phyloP scores from a whole-genome alignment of 2,888 invertebrate genomes.

The Cotesia congregata region DNA sequence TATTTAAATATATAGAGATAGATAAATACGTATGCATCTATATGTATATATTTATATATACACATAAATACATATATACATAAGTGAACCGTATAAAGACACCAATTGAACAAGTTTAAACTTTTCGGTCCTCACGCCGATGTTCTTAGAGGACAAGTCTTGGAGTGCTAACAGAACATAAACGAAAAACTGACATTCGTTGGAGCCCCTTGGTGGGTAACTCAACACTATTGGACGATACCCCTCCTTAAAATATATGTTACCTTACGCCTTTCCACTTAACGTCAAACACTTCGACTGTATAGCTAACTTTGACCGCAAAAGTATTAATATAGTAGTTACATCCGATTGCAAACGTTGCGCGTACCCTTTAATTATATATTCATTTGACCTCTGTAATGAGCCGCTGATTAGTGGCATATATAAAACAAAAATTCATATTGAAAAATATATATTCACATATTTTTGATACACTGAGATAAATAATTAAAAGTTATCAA shows the following conservation, averaged over 20 bases:
- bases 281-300: background rate
- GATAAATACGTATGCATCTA: background rate
- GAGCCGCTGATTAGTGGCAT: slow-evolving; percentile 15
- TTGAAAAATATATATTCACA: background rate
- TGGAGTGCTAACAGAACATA: slow-evolving; percentile 29
- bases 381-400: slow-evolving; percentile 27
- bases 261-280: slow-evolving; percentile 36
- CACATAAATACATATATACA: background rate
- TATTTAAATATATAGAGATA: background rate
- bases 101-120: background rate
- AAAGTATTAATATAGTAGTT: slow-evolving; percentile 30
- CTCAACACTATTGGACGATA: slow-evolving; percentile 35
- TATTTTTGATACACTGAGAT: background rate
- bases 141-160: slow-evolving; percentile 35
- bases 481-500: background rate
- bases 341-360: slow-evolving; percentile 39
- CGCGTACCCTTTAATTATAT: slow-evolving; percentile 38
- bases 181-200: slow-evolving; percentile 43
- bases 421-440: background rate
- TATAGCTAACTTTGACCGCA: slow-evolving; percentile 29
- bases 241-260: slow-evolving; percentile 18
- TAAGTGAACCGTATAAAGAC: background rate
- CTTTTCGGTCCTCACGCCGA: slow-evolving; percentile 14
- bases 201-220: slow-evolving; percentile 30
- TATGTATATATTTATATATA: background rate